Evolutionary conservation across 2,888 invertebrate genomes (phyloP).

Genomic region (Tipula unca): DNA sequence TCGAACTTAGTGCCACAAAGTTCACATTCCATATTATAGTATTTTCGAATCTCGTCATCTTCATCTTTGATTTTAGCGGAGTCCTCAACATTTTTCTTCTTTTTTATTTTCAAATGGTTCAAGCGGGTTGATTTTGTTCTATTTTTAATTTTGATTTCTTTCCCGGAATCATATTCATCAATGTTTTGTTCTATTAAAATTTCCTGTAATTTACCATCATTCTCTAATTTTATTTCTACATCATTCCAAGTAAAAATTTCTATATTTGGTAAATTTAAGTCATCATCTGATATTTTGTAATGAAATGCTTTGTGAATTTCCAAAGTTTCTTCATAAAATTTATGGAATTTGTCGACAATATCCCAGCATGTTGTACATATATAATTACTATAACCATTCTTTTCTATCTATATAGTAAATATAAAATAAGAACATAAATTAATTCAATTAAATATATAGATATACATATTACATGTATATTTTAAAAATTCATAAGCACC

Average conservation of each 20-base stretch:
- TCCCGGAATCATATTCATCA: background rate
- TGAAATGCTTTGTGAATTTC: slow-evolving; percentile 31
- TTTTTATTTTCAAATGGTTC: background rate
- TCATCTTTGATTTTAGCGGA: background rate
- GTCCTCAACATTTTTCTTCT: background rate
- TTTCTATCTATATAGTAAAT: slow-evolving; percentile 30
- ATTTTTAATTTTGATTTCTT: background rate
- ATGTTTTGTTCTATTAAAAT: background rate
- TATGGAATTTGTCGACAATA: slow-evolving; percentile 36
- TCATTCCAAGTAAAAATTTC: too few relatives aligned
- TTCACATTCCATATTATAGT: slow-evolving; percentile 26
- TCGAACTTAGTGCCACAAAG: slow-evolving; percentile 24
- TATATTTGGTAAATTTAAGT: too few relatives aligned
- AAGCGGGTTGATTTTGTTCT: background rate
- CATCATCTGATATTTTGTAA: background rate
- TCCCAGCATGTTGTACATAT: slow-evolving; percentile 36
- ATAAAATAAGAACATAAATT: too few relatives aligned
- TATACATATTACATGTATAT: background rate
- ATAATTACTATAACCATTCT: slow-evolving; percentile 36
- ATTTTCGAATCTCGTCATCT: background rate
- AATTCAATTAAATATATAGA: too few relatives aligned
- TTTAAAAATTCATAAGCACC: slow-evolving; percentile 28
- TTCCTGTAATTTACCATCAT: too few relatives aligned
- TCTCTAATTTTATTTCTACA: too few relatives aligned
- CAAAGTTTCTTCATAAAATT: slow-evolving; percentile 35